Percentiles rank a stretch among this genome's conserved stretches.
Conservation (phyloP, 2,888 invertebrate species). For the Monochamus alternatus region DNA sequence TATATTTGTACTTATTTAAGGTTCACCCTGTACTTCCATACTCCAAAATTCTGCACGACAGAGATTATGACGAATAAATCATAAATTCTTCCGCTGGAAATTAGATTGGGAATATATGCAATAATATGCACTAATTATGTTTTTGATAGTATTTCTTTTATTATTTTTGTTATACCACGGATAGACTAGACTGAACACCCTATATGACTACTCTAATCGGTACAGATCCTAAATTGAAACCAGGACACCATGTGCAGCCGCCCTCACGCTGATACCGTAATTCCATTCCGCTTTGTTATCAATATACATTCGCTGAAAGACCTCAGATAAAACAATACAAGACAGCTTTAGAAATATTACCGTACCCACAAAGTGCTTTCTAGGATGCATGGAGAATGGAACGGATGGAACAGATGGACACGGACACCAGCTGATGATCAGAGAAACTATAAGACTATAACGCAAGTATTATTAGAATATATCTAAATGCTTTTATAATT, state of each 20-base stretch:
- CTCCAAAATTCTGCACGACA: too few species aligned
- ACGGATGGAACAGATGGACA: conserved; percentile 4
- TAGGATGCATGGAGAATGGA: conserved; percentile 27
- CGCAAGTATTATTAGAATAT: not conserved
- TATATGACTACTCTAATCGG: not conserved
- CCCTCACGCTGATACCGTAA: conserved; percentile 49
- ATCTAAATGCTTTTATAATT: too few species aligned
- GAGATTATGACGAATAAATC: too few species aligned
- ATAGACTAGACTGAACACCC: not conserved
- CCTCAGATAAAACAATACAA: conserved; percentile 43
- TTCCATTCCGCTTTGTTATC: conserved; percentile 50
- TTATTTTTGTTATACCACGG: not conserved
- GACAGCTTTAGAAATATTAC: conserved; percentile 40
- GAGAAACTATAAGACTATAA: not conserved
- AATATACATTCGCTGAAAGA: conserved; percentile 46
- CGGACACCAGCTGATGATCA: conserved; percentile 18
- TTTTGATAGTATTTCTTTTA: not conserved
- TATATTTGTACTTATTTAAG: too few species aligned
- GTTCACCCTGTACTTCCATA: too few species aligned
- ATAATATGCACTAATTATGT: too few species aligned
- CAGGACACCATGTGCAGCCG: conserved; percentile 52
- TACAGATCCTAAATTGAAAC: conserved; percentile 13
- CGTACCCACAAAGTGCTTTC: conserved; percentile 21
- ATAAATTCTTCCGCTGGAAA: too few species aligned
- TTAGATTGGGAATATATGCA: too few species aligned